Conservation (phyloP, 1,140 invertebrate genomes). For the Macrostomum lignano region DNA sequence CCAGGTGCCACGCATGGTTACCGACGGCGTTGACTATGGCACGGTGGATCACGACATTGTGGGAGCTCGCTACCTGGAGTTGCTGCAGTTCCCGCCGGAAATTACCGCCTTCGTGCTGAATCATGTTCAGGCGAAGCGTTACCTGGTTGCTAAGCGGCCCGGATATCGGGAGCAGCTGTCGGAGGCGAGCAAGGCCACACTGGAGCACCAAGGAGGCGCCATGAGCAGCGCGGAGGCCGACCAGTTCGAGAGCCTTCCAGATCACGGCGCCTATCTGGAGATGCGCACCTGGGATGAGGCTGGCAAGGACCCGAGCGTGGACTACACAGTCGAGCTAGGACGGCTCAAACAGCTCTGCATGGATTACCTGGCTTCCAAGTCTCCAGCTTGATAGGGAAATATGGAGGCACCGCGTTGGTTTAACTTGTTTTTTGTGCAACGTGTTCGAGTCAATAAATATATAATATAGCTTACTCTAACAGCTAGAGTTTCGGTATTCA, state of each 20-base stretch:
- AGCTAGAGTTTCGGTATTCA: too few relatives aligned
- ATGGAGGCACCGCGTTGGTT: too few relatives aligned
- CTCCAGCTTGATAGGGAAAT: too few relatives aligned
- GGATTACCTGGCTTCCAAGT: too few relatives aligned
- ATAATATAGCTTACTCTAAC: too few relatives aligned
- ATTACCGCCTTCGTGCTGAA: constrained; percentile 10
- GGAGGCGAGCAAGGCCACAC: constrained; percentile 11
- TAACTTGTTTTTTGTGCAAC: too few relatives aligned
- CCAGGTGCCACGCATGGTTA: too few relatives aligned
- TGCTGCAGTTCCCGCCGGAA: constrained; percentile 8
- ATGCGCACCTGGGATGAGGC: constrained; percentile 11
- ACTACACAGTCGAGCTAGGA: too few relatives aligned
- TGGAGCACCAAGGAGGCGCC: too few relatives aligned
- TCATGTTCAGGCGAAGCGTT: constrained; percentile 13
- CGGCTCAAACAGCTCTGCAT: too few relatives aligned
- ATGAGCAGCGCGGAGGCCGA: too few relatives aligned
- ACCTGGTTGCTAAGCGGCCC: constrained; percentile 11
- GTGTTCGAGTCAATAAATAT: too few relatives aligned
- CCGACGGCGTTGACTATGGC: constrained; percentile 9
- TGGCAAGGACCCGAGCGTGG: constrained; percentile 9
- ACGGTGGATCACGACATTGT: constrained; percentile 10
- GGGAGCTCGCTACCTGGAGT: constrained; percentile 9
- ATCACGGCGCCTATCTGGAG: constrained; percentile 9
- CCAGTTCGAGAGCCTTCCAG: constrained; percentile 9
- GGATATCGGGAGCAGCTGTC: constrained; percentile 10